A percentile compares a stretch with the other conserved stretches of the same genome.
Conservation (phyloP, 2,113 vertebrate species). For the Struthidea cinerea region DNA sequence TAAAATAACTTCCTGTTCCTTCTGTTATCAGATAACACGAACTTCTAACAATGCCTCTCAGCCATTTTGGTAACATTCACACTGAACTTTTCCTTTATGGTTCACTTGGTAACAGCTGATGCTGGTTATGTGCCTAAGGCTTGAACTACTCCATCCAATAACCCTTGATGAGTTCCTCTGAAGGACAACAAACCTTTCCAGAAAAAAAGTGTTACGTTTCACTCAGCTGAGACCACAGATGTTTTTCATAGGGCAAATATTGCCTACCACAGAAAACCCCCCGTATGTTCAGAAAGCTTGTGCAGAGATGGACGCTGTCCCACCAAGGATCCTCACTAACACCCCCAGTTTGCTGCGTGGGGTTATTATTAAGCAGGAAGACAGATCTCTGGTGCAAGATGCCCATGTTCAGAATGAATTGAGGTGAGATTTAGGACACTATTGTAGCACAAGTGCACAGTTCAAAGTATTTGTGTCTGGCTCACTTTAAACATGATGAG, state of each 20-base stretch:
- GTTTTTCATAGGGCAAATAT: not conserved
- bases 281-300: not conserved
- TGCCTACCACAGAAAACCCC: not conserved
- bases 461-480: not conserved
- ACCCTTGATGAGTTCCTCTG: not conserved
- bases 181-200: not conserved
- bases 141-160: not conserved
- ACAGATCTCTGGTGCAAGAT: not conserved
- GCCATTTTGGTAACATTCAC: not conserved
- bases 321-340: not conserved
- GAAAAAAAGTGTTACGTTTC: not conserved
- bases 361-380: not conserved
- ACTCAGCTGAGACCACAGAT: not conserved
- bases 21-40: not conserved
- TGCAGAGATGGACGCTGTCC: not conserved
- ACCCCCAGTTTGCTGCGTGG: rapidly evolving
- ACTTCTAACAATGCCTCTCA: not conserved
- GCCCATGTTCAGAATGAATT: not conserved
- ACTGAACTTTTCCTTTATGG: not conserved
- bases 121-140: not conserved
- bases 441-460: not conserved
- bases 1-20: not conserved
- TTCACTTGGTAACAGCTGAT: not conserved
- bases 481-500: not conserved
- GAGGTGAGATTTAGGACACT: not conserved